Evolutionary conservation across 2,113 vertebrate species (phyloP), one percentile per base, ranked within the genome.

Genomic region (Ptilonorhynchus violaceus): DNA sequence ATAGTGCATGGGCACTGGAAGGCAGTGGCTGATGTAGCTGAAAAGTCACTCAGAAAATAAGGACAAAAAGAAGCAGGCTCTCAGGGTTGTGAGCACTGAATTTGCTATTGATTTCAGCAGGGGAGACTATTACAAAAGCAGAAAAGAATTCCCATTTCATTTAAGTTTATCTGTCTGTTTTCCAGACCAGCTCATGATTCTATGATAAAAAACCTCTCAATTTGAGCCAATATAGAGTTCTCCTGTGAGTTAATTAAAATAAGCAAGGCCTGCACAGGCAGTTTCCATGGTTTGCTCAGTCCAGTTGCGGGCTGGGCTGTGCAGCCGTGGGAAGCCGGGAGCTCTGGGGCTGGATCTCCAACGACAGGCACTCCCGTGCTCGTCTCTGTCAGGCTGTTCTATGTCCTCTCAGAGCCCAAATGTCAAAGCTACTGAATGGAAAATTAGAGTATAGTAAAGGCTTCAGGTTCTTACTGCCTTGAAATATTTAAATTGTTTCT

Each of bases 71-170:
- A 53, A 24, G 10, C 46, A 64, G 25, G 39, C n/a, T 52, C 68
- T 74, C 41, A n/a, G 39, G 44, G 17, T 73, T 69, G 59, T 52
- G 69, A 94, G 88, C 60, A 39, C 62, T 85, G 89, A 37, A 55
- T 93, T 93, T 46, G 33, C 81, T 73, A 69, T 89, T 91, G 58
- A 95, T 97, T 97, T 89, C 88, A 90, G 49, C 85, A 76, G 55
- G 27, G 72, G 14, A 85, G 89, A 73, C 68, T 8, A 39, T 64
- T 67, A 63, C 56, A 56, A 64, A 89, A 64, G 67, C 67, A 94
- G 73, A 59, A 60, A 59, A 92, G 39, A 69, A 90, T 7, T 66
- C 50, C 59, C 33, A 27, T 72, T 96, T 87, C 58, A 24, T 89
- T 93, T 42, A 56, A 89, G 72, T 92, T 95, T 90, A 62, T 87